Percentiles rank a stretch among this genome's conserved stretches.
These are phyloP conservation scores for Himalopsyche anomala DNA, from an alignment of 2,888 invertebrate species.

Conservation along the genomic window DNA sequence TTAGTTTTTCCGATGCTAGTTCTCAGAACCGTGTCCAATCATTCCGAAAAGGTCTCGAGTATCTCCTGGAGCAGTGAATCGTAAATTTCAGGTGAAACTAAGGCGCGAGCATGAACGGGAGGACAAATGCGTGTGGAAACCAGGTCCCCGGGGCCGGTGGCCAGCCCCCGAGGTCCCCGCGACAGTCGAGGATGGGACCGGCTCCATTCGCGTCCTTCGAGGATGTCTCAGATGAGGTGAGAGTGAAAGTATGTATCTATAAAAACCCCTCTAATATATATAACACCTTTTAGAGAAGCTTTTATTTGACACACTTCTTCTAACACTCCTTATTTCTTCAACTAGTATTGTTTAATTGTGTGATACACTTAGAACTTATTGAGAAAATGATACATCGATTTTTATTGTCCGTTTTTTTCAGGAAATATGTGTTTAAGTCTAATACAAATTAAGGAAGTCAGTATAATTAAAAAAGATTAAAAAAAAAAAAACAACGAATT, in stretches of 20 bases:
- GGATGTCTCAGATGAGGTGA: conserved; percentile 90
- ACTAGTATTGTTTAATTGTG: too few relatives aligned
- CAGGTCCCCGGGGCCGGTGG: conserved; percentile 51
- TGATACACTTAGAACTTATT: too few relatives aligned
- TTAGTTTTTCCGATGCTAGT: too few relatives aligned
- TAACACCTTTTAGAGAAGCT: background rate
- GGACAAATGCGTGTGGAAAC: background rate
- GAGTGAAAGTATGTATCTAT: conserved; percentile 78
- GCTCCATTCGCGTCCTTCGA: conserved; percentile 97
- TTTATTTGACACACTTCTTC: conserved; percentile 1
- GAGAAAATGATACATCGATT: too few relatives aligned
- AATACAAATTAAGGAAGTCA: too few relatives aligned
- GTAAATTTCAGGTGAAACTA: conserved; percentile 25
- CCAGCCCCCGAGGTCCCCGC: conserved; percentile 59
- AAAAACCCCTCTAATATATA: conserved; percentile 63
- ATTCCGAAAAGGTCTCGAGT: conserved; percentile 18
- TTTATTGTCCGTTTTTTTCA: too few relatives aligned
- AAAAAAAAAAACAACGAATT: too few relatives aligned
- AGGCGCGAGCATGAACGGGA: conserved; percentile 48
- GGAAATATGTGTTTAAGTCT: too few relatives aligned
- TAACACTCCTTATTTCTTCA: background rate
- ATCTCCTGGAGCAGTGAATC: conserved; percentile 40
- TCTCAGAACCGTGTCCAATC: background rate
- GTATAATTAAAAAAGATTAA: too few relatives aligned
- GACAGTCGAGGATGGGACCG: conserved; percentile 90